Evolutionary conservation across 92 coral and sea anemone genomes (phyloP).

Genomic region (Siderastrea siderea): DNA sequence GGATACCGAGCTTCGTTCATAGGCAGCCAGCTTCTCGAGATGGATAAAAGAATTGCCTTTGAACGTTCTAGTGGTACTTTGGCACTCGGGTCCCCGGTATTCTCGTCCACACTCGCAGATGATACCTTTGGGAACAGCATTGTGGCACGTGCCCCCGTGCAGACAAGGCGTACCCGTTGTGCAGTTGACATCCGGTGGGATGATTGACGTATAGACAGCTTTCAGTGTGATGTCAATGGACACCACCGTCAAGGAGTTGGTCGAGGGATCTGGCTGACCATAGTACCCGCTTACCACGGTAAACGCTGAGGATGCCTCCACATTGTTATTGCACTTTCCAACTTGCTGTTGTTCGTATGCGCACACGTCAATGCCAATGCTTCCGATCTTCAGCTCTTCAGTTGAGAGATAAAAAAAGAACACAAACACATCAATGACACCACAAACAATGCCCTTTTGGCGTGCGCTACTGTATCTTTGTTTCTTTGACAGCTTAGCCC

Average conservation of each 20-base stretch:
- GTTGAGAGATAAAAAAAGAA: background rate
- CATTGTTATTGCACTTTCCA: slow-evolving; percentile 84
- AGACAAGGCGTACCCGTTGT: slow-evolving; percentile 63
- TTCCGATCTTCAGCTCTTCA: slow-evolving; percentile 74
- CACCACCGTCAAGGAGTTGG: slow-evolving; percentile 74
- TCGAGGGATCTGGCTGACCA: slow-evolving; percentile 82
- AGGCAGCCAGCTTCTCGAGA: slow-evolving; percentile 73
- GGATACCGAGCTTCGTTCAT: slow-evolving; percentile 73
- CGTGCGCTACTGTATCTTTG: no score
- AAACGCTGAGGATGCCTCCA: slow-evolving; percentile 74
- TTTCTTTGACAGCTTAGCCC: no score
- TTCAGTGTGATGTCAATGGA: slow-evolving; percentile 79
- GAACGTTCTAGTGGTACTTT: slow-evolving; percentile 82
- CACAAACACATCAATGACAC: background rate
- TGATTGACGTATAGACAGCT: slow-evolving; percentile 69
- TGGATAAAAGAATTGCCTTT: slow-evolving; percentile 76
- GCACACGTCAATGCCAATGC: slow-evolving; percentile 91
- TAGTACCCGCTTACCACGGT: slow-evolving; percentile 92
- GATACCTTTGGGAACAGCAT: slow-evolving; percentile 76
- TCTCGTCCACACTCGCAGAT: slow-evolving; percentile 82
- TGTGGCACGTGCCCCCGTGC: slow-evolving; percentile 91
- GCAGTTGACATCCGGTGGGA: slow-evolving; percentile 67
- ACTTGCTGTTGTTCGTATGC: slow-evolving; percentile 83
- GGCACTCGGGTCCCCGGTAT: slow-evolving; percentile 84
- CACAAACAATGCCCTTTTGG: background rate